Evolutionary conservation across 2,888 invertebrate species (phyloP), one percentile per base, ranked within the genome.

Genomic region (Elegia similella): DNA sequence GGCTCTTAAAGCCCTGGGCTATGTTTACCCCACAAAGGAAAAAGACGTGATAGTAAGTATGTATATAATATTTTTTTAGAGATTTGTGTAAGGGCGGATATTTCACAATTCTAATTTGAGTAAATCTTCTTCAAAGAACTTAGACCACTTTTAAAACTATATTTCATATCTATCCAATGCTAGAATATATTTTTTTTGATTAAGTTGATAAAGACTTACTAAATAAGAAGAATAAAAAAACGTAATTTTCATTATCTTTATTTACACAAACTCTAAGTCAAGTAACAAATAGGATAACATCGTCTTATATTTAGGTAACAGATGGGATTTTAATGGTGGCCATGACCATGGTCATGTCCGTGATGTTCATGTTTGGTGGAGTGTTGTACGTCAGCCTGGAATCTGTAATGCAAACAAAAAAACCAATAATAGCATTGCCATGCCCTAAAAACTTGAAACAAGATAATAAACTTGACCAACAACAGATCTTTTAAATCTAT

Each of bases 351-450:
- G 10, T 5, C 23, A 5, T 38, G 38, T n/a, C 12, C 38, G 38
- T 38, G 38, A 8, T 52, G 58, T 17, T 58, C 43, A 34, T 60
- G 60, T 32, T 60, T 60, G 17, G 60, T 60, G 34, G 58, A 46
- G 34, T 58, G 58, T 29, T 60, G 55, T 10, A 60, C 52, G 34
- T 60, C 52, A 42, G 60, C 60, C 42, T 55, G 50, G 56, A 60
- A 60, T 46, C 59, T 59, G 48, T 15, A 59, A 59, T 17, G 8
- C 10, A 16, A 17, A 48, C 6, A 23, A 38, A 38, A 38, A 12
- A 2, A 38, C 0, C 8, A n/a, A 12, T 38, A 0, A 38, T 38
- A 38, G 10, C 23, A 23, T 23, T 3, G 5, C 2, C 23, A 23
- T 23, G 2, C 23, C n/a, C n/a, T n/a, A n/a, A n/a, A n/a, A n/a